These are phyloP conservation scores for Megalops cyprinoides DNA, from an alignment of 2,797 vertebrate genomes.

Conservation along the genomic window DNA sequence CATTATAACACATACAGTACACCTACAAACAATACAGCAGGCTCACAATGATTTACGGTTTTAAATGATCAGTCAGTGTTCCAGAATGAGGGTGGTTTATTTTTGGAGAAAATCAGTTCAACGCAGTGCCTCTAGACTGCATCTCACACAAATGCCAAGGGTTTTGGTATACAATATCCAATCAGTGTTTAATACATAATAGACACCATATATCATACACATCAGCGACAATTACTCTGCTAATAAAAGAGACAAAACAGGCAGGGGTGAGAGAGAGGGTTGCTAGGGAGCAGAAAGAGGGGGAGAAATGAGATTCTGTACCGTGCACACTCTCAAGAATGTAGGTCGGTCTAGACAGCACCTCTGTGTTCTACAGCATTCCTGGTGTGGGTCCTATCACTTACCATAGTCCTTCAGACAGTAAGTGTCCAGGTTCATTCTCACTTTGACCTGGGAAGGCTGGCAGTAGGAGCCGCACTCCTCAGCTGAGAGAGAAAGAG, in stretches of 20 bases:
- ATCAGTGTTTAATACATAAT: not conserved
- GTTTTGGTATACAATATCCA: conserved; percentile 1
- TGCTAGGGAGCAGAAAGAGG: not conserved
- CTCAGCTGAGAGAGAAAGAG: conserved; percentile 68
- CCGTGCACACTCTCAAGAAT: not conserved
- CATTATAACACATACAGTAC: not conserved
- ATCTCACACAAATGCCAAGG: too few relatives aligned
- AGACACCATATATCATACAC: not conserved
- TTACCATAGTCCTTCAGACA: conserved; percentile 88
- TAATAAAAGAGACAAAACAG: not conserved
- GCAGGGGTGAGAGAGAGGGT: not conserved
- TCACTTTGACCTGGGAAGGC: conserved; percentile 78
- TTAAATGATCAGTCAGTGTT: too few relatives aligned
- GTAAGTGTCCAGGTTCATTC: conserved; percentile 85
- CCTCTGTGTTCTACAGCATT: not conserved
- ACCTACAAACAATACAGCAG: too few relatives aligned
- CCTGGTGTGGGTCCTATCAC: conserved; percentile 34
- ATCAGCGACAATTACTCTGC: not conserved
- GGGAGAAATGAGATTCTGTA: not conserved
- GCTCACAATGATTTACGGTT: too few relatives aligned
- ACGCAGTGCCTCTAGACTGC: too few relatives aligned
- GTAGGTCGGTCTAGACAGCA: not conserved
- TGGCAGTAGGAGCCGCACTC: conserved; percentile 86
- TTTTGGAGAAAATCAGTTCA: too few relatives aligned
- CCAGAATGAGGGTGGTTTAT: too few relatives aligned